Evolutionary conservation across 1,140 invertebrate genomes (phyloP).

Genomic region (Leptinotarsa defecta): DNA sequence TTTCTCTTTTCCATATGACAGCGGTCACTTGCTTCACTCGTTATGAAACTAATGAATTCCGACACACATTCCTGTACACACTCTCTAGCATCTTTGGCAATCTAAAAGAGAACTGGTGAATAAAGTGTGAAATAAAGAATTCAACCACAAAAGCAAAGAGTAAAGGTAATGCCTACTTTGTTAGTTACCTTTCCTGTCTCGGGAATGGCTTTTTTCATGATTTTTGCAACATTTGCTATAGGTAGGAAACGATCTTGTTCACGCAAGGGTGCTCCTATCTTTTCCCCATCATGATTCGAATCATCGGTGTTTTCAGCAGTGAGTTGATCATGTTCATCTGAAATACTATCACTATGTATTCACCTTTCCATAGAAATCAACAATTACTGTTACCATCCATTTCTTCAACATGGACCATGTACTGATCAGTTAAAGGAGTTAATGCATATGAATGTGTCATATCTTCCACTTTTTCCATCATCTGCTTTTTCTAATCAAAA

Average conservation of each 20-base stretch:
- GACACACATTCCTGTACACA: constrained; percentile 99
- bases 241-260: constrained; percentile 96
- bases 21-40: constrained; percentile 95
- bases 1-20: constrained; percentile 98
- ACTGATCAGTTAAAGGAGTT: constrained; percentile 38
- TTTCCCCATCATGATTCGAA: constrained; percentile 67
- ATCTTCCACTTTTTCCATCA: constrained; percentile 39
- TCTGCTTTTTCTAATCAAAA: not conserved
- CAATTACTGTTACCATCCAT: constrained; percentile 41
- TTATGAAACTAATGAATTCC: constrained; percentile 99
- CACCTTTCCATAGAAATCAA: constrained; percentile 11
- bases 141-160: constrained; percentile 20
- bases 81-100: constrained; percentile 98
- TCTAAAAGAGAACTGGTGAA: constrained; percentile 62
- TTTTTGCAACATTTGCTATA: constrained; percentile 98
- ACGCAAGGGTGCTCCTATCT: constrained; percentile 64
- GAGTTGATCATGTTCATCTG: constrained; percentile 49
- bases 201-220: constrained; percentile 98
- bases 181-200: constrained; percentile 86
- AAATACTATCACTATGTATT: constrained; percentile 8
- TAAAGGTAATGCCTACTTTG: constrained; percentile 45
- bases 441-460: constrained; percentile 43
- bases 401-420: constrained; percentile 49
- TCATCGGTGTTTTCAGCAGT: constrained; percentile 74
- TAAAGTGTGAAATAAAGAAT: not conserved